Conservation (phyloP, 2,888 invertebrate genomes). For the Agonopterix alstromeriana region DNA sequence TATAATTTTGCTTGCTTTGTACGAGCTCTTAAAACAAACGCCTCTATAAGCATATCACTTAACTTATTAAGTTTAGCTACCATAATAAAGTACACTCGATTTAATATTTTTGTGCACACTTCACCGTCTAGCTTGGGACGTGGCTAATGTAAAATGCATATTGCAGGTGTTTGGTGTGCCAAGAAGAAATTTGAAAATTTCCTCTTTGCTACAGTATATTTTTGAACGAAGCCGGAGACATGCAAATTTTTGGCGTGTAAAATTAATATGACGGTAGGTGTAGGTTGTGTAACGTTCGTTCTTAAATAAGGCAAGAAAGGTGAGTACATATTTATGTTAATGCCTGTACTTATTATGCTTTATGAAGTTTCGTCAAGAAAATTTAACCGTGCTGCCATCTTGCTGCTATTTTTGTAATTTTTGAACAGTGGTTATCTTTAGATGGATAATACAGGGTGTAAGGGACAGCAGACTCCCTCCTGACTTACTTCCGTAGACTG, state of each 20-base stretch:
- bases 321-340: not conserved
- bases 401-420: too few relatives aligned
- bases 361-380: too few relatives aligned
- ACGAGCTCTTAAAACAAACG: not conserved
- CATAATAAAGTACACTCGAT: slow-evolving; percentile 5
- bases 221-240: slow-evolving; percentile 16
- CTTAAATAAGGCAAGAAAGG: too few relatives aligned
- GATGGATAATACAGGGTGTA: too few relatives aligned
- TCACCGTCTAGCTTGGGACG: slow-evolving; percentile 14
- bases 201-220: slow-evolving; percentile 12
- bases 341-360: too few relatives aligned
- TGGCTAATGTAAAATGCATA: slow-evolving; percentile 53
- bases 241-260: slow-evolving; percentile 20
- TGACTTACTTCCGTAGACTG: too few relatives aligned
- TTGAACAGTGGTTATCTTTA: too few relatives aligned
- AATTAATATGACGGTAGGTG: slow-evolving; percentile 16
- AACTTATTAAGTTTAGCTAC: not conserved
- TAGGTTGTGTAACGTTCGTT: not conserved
- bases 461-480: too few relatives aligned
- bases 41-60: not conserved
- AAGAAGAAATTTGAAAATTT: slow-evolving; percentile 34
- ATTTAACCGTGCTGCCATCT: too few relatives aligned
- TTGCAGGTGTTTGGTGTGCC: slow-evolving; percentile 38
- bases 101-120: slow-evolving; percentile 9
- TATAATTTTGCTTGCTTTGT: too few relatives aligned